A percentile compares a stretch with the other conserved stretches of the same genome.
These are phyloP conservation scores for Thaumetopoea pityocampa DNA, from an alignment of 1,140 invertebrate genomes.

Conservation along the genomic window DNA sequence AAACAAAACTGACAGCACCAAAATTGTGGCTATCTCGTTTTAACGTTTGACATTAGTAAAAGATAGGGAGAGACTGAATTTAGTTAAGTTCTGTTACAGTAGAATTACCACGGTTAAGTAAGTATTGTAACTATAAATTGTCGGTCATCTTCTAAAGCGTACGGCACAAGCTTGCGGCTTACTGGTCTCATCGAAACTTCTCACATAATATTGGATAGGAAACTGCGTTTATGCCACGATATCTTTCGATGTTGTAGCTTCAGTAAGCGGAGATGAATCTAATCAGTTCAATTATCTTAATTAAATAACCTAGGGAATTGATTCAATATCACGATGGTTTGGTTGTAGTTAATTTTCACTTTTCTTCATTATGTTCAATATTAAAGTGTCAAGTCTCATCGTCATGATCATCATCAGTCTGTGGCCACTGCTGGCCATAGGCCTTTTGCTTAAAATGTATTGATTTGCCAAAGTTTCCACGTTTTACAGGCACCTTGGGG, in stretches of 20 bases:
- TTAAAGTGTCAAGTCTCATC: too few species aligned
- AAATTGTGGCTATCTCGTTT: too few species aligned
- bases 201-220: constrained; percentile 6
- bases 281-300: not conserved
- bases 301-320: not conserved
- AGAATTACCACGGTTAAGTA: constrained; percentile 33
- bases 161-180: constrained; percentile 21
- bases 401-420: too few species aligned
- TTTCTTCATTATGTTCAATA: too few species aligned
- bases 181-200: constrained; percentile 15
- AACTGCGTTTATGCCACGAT: constrained; percentile 9
- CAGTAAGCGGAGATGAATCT: not conserved
- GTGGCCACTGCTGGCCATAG: too few species aligned
- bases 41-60: constrained; percentile 19
- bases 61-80: constrained; percentile 26
- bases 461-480: too few species aligned
- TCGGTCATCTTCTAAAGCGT: constrained; percentile 32
- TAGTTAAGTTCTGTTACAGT: too few species aligned
- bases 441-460: too few species aligned
- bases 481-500: too few species aligned
- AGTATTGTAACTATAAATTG: constrained; percentile 49
- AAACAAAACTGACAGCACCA: too few species aligned
- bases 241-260: constrained; percentile 2
- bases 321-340: too few species aligned
- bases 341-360: too few species aligned